Evolutionary conservation across 1,140 invertebrate species (phyloP).

Genomic region (Coptotermes formosanus): DNA sequence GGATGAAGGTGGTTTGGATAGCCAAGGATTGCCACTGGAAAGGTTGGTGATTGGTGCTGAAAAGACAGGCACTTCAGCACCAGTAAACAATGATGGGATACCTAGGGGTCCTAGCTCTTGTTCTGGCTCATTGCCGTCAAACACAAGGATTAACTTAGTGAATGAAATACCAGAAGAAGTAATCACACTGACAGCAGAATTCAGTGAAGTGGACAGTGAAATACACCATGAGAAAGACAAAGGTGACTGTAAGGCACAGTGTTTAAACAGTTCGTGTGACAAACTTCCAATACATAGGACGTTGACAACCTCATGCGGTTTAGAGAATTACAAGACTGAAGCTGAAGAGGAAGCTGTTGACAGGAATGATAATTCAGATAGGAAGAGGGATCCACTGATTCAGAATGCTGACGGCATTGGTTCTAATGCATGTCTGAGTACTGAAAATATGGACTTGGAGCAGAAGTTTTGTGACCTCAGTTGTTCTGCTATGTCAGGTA

Average conservation of each 20-base stretch:
- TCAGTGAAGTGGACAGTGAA: constrained; percentile 8
- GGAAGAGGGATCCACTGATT: neutral
- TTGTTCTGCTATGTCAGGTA: neutral
- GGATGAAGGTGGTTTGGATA: neutral
- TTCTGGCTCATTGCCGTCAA: neutral
- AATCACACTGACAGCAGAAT: neutral
- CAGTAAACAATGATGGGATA: constrained; percentile 32
- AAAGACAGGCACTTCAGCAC: constrained; percentile 27
- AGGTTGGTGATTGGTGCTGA: constrained; percentile 39
- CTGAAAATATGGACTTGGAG: neutral
- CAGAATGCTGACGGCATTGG: neutral
- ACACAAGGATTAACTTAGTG: constrained; percentile 10
- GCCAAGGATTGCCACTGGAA: constrained; percentile 33
- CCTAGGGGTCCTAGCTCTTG: neutral
- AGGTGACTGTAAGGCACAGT: neutral
- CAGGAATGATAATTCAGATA: neutral
- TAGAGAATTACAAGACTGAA: constrained; percentile 12
- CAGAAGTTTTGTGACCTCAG: neutral
- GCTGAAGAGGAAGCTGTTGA: too few species aligned
- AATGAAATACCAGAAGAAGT: constrained; percentile 22
- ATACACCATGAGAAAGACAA: neutral
- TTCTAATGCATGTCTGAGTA: neutral
- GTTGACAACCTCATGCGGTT: neutral
- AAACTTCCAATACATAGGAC: neutral
- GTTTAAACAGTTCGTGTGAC: neutral